Evolutionary conservation across 2,797 vertebrate genomes (phyloP), one percentile per base, ranked within the genome.

Genomic region (Petrocephalus schoutedeni): DNA sequence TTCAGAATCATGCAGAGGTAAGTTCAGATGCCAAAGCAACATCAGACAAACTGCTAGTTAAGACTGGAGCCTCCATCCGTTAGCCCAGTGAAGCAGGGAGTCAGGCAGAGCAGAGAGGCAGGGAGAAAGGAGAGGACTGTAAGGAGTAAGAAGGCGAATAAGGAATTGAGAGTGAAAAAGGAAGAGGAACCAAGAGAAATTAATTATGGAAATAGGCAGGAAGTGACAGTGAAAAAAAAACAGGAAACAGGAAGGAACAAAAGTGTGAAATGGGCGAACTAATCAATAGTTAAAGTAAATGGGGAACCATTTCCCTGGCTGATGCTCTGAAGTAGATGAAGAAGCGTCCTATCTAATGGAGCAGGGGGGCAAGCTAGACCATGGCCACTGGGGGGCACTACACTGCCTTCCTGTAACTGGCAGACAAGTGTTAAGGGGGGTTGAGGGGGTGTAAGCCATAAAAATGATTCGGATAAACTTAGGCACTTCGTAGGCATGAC

Each of bases 1-100:
- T 71, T 71, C 67, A 71, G 32, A 71, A 32, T 71, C 67, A 71
- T 36, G 67, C 74, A 80, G 74, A n/a, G 74, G 74, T 49, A 49
- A 80, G 74, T 80, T 80, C 41, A 49, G 74, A 49, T 4, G 74
- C 41, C 41, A 49, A n/a, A 80, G 41, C 74, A 80, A 80, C 41
- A 80, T 80, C 41, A 80, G 41, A 49, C 74, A 49, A 8, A 49
- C 41, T 45, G 19, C 74, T 49, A 80, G 74, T 49, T 80, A 49
- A 80, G 74, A 80, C 74, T n/a, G 36, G 74, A 49, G 74, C 74
- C 74, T 80, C 41, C 74, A 80, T n/a, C 74, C 49, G 41, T 6
- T 16, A 80, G 41, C 41, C 36, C 67, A 80, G 93, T 92, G 85
- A 92, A 86, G 89, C 89, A 90, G 91, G 16, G 19, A n/a, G 74